Percentiles rank a stretch among this genome's conserved stretches.
These are phyloP conservation scores for Pipistrellus kuhlii DNA, from an alignment of 2,797 vertebrate species.

Conservation along the genomic window DNA sequence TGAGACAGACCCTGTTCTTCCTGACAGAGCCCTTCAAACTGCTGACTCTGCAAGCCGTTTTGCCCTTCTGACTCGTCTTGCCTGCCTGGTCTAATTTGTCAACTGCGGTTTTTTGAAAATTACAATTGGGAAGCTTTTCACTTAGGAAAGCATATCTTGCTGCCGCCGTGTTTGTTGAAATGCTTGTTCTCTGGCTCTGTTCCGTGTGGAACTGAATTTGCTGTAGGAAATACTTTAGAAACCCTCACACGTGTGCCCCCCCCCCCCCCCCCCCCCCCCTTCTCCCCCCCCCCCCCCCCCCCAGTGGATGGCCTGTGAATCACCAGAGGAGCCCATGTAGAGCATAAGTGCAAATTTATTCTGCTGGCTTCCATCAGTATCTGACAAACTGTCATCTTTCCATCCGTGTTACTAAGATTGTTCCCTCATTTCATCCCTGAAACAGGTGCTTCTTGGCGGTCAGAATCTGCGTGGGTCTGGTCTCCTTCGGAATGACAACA, in stretches of 20 bases:
- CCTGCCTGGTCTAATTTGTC: background rate
- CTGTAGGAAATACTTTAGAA: constrained; percentile 48
- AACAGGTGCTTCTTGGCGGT: background rate
- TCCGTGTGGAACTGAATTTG: constrained; percentile 35
- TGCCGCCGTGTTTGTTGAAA: background rate
- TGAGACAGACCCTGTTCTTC: background rate
- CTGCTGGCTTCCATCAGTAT: background rate
- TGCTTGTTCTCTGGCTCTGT: background rate
- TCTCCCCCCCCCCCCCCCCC: no score
- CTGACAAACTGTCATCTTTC: constrained; percentile 53
- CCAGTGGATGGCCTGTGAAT: background rate
- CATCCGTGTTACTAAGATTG: background rate
- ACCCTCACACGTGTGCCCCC: background rate
- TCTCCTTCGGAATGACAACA: background rate
- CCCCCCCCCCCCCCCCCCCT: no score
- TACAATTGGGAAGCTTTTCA: background rate
- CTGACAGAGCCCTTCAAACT: background rate
- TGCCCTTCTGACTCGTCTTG: background rate
- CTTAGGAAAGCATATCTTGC: background rate
- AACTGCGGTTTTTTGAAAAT: background rate
- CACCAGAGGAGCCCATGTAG: constrained; percentile 38
- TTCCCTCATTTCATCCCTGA: background rate
- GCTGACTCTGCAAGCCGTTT: background rate
- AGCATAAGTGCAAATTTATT: constrained; percentile 56
- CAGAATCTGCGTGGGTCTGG: background rate